Evolutionary conservation across 2,113 vertebrate genomes (phyloP), one percentile per base, ranked within the genome.

Genomic region (Colaptes auratus): DNA sequence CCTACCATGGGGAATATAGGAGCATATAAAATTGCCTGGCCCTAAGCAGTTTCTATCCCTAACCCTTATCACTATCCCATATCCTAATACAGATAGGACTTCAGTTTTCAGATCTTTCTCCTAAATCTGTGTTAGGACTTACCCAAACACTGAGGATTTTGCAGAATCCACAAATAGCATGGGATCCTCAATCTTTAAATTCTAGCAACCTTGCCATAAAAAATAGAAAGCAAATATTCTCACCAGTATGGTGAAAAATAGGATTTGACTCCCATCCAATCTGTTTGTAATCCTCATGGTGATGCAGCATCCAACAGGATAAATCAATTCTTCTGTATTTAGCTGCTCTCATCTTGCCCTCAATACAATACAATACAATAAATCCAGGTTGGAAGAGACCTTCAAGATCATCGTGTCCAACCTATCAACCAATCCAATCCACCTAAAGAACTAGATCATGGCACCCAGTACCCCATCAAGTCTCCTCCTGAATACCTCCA

Each of bases 281-380:
- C 6, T 7, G 2, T 61, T 69, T 0, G 0, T 33, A 72, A 56
- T 69, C 69, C 21, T 72, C 25, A 15, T 25, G 46, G 15, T 12
- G 13, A 8, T 35, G 35, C 39, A 79, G 13, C 58, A 76, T 35
- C 44, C 59, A 44, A 44, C 9, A 44, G 15, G 13, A 17, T 12
- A 53, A 61, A 85, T 3, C 21, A 24, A 61, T 61, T 39, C 11
- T 82, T 56, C 44, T 76, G 15, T 39, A 48, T 65, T 75, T 78
- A 61, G 23, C 50, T 88, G 64, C 31, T 80, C 28, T 56, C 24
- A 46, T 50, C 15, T 64, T 48, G 18, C 15, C 10, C 69, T 42
- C 10, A 8, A 33, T 69, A 33, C n/a, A 84, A 46, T 11, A n/a
- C n/a, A n/a, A n/a, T n/a, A n/a, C n/a, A n/a, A n/a, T n/a, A n/a